Percentiles rank a stretch among this genome's conserved stretches.
Conservation (phyloP, 2,888 invertebrate genomes). For the Caenorhabditis sp. region DNA sequence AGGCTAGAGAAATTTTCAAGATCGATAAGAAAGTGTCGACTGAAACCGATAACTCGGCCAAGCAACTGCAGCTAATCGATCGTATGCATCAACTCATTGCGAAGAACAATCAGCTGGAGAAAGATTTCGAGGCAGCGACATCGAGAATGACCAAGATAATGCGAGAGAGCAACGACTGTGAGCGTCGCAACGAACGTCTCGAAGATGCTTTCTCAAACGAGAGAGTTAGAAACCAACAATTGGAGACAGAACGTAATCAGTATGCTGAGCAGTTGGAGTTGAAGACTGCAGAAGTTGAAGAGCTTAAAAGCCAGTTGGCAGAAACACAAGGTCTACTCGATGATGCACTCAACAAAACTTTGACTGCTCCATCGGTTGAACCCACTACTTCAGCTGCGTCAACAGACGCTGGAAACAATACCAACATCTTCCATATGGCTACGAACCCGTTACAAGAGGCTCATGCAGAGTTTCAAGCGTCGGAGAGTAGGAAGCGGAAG, state of each 20-base stretch:
- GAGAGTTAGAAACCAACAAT: slow-evolving; percentile 25
- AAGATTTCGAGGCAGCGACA: slow-evolving; percentile 61
- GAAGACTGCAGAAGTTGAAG: background rate
- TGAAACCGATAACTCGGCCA: slow-evolving; percentile 28
- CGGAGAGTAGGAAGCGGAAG: slow-evolving; percentile 59
- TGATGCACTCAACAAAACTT: slow-evolving; percentile 18
- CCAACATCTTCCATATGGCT: slow-evolving; percentile 69
- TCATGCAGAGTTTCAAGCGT: slow-evolving; percentile 56
- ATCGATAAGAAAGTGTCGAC: slow-evolving; percentile 34
- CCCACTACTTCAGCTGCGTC: slow-evolving; percentile 13
- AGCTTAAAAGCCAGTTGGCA: slow-evolving; percentile 32
- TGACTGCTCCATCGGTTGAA: background rate
- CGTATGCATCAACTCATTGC: slow-evolving; percentile 46
- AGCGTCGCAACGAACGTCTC: slow-evolving; percentile 44
- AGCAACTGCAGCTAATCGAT: slow-evolving; percentile 51
- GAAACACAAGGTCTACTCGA: slow-evolving; percentile 7
- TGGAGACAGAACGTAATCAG: slow-evolving; percentile 28
- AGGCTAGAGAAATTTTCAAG: slow-evolving; percentile 47
- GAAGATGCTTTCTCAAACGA: slow-evolving; percentile 63
- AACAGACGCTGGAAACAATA: slow-evolving; percentile 67
- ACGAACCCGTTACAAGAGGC: slow-evolving; percentile 61
- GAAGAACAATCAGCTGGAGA: slow-evolving; percentile 59
- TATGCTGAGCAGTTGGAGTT: slow-evolving; percentile 27
- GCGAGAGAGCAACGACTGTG: slow-evolving; percentile 47
- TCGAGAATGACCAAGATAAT: slow-evolving; percentile 57